Conservation (phyloP, 2,113 vertebrate genomes). For the Anhinga anhinga region DNA sequence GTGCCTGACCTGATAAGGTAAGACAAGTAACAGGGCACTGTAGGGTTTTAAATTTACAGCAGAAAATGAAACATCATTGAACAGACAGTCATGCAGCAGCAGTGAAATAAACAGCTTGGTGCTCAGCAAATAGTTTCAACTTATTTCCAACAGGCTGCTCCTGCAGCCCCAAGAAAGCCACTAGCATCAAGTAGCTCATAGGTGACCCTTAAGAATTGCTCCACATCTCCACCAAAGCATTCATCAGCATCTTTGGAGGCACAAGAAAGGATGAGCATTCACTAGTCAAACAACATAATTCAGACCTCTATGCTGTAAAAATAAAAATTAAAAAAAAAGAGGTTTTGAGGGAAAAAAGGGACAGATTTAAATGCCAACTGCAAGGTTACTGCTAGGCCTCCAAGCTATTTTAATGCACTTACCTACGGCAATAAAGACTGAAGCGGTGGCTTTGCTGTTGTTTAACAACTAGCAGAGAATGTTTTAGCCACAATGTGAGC, state of each 20-base stretch:
- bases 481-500: not conserved
- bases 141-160: not conserved
- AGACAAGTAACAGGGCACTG: not conserved
- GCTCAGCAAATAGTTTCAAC: not conserved
- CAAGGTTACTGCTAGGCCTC: not conserved
- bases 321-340: not conserved
- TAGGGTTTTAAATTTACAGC: not conserved
- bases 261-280: not conserved
- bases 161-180: not conserved
- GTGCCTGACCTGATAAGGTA: not conserved
- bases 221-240: not conserved
- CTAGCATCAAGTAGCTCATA: not conserved
- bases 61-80: not conserved
- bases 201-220: not conserved
- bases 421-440: not conserved
- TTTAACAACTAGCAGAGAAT: not conserved
- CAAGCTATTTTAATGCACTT: not conserved
- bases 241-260: not conserved
- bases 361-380: not conserved
- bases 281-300: not conserved
- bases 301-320: not conserved
- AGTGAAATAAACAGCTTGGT: not conserved
- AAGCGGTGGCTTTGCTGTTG: not conserved
- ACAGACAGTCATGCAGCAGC: not conserved
- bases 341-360: not conserved